Conservation (phyloP, 2,888 invertebrate species). For the Sinhomidia bicolor region DNA sequence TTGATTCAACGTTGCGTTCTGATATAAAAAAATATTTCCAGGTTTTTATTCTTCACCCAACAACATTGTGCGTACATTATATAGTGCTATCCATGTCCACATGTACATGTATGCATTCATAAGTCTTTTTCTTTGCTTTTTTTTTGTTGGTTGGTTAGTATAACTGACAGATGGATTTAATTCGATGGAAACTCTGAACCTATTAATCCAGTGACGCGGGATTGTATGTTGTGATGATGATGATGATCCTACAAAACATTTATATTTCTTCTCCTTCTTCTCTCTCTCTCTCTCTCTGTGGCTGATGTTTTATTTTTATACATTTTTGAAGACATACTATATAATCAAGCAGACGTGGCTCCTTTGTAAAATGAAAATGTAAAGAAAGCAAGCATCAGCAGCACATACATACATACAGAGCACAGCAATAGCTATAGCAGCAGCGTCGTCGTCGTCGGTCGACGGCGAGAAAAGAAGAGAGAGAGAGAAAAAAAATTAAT, state of each 20-base stretch:
- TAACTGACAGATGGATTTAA: constrained; percentile 69
- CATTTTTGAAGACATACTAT: constrained; percentile 54
- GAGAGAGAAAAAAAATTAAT: constrained; percentile 66
- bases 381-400: constrained; percentile 39
- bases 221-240: not conserved
- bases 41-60: too few relatives aligned
- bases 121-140: not conserved
- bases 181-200: constrained; percentile 69
- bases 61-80: too few relatives aligned
- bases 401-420: not conserved
- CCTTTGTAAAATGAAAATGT: constrained; percentile 65
- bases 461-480: constrained; percentile 34
- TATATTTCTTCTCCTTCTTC: not conserved
- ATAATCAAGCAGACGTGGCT: constrained; percentile 71
- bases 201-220: constrained; percentile 66
- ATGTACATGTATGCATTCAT: not conserved
- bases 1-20: too few relatives aligned
- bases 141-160: not conserved
- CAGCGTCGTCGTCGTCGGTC: not conserved
- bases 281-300: not conserved
- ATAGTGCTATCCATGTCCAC: too few relatives aligned
- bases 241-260: not conserved
- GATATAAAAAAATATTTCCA: too few relatives aligned
- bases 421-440: too few relatives aligned
- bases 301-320: constrained; percentile 54